A percentile compares a stretch with the other conserved stretches of the same genome.
phyloP scores from a whole-genome alignment of 1,140 invertebrate species.

The Halictus rubicundus region DNA sequence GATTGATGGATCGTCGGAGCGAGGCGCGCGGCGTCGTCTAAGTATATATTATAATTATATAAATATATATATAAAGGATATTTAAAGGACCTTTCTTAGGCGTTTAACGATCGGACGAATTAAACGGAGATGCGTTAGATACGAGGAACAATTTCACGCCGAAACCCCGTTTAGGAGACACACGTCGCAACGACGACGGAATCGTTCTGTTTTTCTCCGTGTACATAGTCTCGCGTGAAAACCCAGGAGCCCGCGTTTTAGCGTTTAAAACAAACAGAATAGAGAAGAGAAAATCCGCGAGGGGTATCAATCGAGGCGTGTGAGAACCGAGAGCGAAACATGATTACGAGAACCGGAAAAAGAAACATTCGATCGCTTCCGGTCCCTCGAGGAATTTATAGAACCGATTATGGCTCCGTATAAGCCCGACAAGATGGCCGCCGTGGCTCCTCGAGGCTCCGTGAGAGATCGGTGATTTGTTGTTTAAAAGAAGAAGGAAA shows the following conservation, averaged over 20 bases:
- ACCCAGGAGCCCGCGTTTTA: conserved; percentile 62
- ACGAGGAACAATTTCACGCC: conserved; percentile 65
- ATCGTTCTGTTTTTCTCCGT: conserved; percentile 66
- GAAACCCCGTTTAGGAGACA: conserved; percentile 64
- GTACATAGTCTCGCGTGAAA: conserved; percentile 69
- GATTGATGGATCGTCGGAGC: conserved; percentile 10
- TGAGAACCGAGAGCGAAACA: too few species aligned
- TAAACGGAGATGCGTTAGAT: conserved; percentile 60
- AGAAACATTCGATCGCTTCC: conserved; percentile 13
- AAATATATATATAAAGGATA: conserved; percentile 19
- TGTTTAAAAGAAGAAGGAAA: background rate
- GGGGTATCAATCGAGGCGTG: too few species aligned
- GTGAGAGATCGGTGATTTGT: background rate
- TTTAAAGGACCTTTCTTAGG: conserved; percentile 46
- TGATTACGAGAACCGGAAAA: conserved; percentile 8
- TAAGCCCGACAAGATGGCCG: background rate
- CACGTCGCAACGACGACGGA: conserved; percentile 4
- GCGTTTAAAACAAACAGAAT: conserved; percentile 38
- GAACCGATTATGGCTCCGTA: background rate
- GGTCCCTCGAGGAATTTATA: conserved; percentile 10
- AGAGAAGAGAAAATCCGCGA: too few species aligned
- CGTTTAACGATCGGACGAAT: conserved; percentile 37
- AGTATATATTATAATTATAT: too few species aligned
- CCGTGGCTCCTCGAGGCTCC: too few species aligned
- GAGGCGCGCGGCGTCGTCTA: background rate